phyloP scores from a whole-genome alignment of 2,888 invertebrate species.

The Empis stercorea region DNA sequence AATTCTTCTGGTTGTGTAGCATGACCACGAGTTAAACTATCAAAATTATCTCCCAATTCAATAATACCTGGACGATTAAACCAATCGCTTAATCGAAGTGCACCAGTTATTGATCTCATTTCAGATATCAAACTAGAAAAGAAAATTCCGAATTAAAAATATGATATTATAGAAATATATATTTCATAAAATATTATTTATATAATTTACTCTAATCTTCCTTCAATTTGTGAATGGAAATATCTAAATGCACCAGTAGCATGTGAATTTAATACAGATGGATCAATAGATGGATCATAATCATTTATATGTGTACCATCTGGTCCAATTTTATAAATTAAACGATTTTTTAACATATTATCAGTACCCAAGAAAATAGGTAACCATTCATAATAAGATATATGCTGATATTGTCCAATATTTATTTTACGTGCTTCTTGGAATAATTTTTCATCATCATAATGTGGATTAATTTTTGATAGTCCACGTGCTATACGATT shows the following conservation, averaged over 20 bases:
- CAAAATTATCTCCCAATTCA: slow-evolving; percentile 45
- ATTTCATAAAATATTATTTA: background rate
- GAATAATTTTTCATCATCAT: slow-evolving; percentile 39
- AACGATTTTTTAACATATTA: slow-evolving; percentile 34
- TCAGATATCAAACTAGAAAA: slow-evolving; percentile 35
- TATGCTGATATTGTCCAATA: slow-evolving; percentile 40
- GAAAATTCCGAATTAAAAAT: background rate
- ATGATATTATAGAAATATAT: too few relatives aligned
- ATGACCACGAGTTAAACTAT: slow-evolving; percentile 61
- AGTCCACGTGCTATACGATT: slow-evolving; percentile 38
- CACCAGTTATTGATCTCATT: slow-evolving; percentile 32
- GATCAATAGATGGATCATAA: slow-evolving; percentile 42
- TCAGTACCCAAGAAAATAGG: slow-evolving; percentile 37
- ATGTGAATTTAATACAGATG: slow-evolving; percentile 46
- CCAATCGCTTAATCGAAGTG: slow-evolving; percentile 40
- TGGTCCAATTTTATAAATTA: slow-evolving; percentile 27
- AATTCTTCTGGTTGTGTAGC: slow-evolving; percentile 62
- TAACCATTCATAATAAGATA: slow-evolving; percentile 42
- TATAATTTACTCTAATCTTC: slow-evolving; percentile 36
- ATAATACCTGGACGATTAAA: slow-evolving; percentile 42
- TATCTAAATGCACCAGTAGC: slow-evolving; percentile 52
- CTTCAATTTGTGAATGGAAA: slow-evolving; percentile 48
- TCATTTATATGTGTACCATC: slow-evolving; percentile 34
- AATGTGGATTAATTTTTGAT: slow-evolving; percentile 39
- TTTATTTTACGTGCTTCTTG: slow-evolving; percentile 40